Evolutionary conservation across 2,113 vertebrate species (phyloP), one percentile per base, ranked within the genome.

Genomic region (Albula goreensis): DNA sequence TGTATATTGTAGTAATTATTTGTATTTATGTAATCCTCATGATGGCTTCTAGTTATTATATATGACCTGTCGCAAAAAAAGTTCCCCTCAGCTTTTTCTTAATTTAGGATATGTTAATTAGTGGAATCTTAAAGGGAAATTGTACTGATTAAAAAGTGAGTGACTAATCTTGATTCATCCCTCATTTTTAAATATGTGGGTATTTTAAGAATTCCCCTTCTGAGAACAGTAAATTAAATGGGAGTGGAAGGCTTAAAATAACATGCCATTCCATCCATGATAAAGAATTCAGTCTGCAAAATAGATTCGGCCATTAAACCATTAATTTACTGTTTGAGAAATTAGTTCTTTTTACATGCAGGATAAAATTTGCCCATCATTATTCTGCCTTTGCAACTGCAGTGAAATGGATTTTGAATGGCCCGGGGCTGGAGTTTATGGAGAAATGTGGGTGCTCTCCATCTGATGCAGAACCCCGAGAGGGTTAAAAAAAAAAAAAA

Each of bases 401-500:
- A 78, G 13, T 70, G 60, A 66, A 83, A 50, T 63, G 5, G 31
- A 79, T 79, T 85, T 50, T 85, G 48, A 63, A 56, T 81, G 50
- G 81, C 85, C 63, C 53, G 12, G 3, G 80, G 80, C 63, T 78
- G 77, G 85, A 82, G 52, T 86, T 86, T 83, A 83, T 78, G 81
- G 13, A 86, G 66, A 82, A 86, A 50, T 49, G 15, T 56, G 85
- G 81, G 17, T 82, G 63, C 51, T 49, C 78, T 83, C 56, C 66
- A 78, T 86, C 81, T 83, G 80, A 86, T 83, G 81, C 81, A 48
- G 63, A 41, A 60, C 52, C 81, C 60, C 81, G 70, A 49, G 63
- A 83, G 85, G 80, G 85, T 53, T 50, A n/a, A 82, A 81, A 41
- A 41, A 41, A 41, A 41, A 41, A 41, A 41, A 41, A 41, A 41